Percentiles rank a stretch among this genome's conserved stretches.
Conservation (phyloP, 2,113 vertebrate species). For the Macrotus californicus region DNA sequence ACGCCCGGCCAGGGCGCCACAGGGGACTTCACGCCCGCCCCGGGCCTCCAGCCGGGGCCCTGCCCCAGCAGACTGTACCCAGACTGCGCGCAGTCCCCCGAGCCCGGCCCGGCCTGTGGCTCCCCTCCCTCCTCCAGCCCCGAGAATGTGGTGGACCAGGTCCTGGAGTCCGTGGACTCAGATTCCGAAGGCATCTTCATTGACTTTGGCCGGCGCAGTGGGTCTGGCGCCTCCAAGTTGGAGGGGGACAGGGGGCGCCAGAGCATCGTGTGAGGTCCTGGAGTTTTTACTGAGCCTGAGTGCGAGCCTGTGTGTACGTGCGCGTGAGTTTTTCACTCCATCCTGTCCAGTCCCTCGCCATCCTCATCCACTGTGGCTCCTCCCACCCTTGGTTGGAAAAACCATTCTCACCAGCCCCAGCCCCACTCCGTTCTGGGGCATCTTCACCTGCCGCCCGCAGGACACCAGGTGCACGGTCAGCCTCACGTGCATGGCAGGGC, state of each 20-base stretch:
- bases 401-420: too few relatives aligned
- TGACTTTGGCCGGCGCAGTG: slow-evolving; percentile 82
- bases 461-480: rapidly evolving
- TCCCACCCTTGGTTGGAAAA: background rate
- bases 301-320: background rate
- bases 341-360: rapidly evolving
- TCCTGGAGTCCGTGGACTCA: slow-evolving; percentile 86
- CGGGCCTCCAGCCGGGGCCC: slow-evolving; percentile 46
- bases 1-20: slow-evolving; percentile 77
- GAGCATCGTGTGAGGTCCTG: slow-evolving; percentile 79
- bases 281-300: background rate
- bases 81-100: slow-evolving; percentile 57
- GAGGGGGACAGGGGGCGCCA: slow-evolving; percentile 81
- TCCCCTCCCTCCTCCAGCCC: slow-evolving; percentile 85
- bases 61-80: slow-evolving; percentile 78
- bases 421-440: background rate
- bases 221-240: slow-evolving; percentile 73
- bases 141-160: slow-evolving; percentile 85
- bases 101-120: slow-evolving; percentile 60
- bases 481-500: rapidly evolving
- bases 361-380: background rate
- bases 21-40: slow-evolving; percentile 19
- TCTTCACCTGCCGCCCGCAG: background rate
- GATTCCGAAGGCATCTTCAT: slow-evolving; percentile 94
- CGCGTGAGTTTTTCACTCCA: background rate